These are phyloP conservation scores for Echinometra lucunter DNA, from an alignment of 53 echinoderm and acorn worm genomes.

Conservation along the genomic window DNA sequence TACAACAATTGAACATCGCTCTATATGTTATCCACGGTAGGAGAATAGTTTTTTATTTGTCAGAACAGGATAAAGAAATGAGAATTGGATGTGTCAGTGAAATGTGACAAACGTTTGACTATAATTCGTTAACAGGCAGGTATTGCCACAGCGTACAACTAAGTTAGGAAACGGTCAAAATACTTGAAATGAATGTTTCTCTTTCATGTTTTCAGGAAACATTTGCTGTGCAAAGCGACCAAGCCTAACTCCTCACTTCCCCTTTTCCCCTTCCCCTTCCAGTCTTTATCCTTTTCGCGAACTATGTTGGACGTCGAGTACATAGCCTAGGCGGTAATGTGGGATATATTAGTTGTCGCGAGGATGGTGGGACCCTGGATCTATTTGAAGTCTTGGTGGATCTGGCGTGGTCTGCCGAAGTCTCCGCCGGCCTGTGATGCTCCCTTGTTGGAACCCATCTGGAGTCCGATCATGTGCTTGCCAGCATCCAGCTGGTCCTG, in stretches of 20 bases:
- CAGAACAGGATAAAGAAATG: background rate
- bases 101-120: background rate
- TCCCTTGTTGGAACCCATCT: slow-evolving; percentile 97
- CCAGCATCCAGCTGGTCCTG: slow-evolving; percentile 96
- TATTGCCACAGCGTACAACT: background rate
- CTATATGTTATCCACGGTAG: background rate
- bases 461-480: slow-evolving; percentile 87
- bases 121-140: background rate
- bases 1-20: background rate
- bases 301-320: background rate
- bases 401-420: slow-evolving; percentile 92
- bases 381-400: slow-evolving; percentile 76
- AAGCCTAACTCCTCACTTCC: background rate
- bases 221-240: background rate
- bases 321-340: background rate
- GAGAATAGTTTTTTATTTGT: background rate
- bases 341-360: slow-evolving; percentile 5
- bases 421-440: slow-evolving; percentile 89
- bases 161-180: background rate
- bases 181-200: background rate
- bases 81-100: background rate
- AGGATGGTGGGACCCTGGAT: background rate
- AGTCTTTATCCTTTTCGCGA: background rate
- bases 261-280: background rate
- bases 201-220: background rate